Percentiles rank a stretch among this genome's conserved stretches.
Evolutionary conservation across 2,888 invertebrate genomes (phyloP).

Genomic region (Synergus gifuensis): DNA sequence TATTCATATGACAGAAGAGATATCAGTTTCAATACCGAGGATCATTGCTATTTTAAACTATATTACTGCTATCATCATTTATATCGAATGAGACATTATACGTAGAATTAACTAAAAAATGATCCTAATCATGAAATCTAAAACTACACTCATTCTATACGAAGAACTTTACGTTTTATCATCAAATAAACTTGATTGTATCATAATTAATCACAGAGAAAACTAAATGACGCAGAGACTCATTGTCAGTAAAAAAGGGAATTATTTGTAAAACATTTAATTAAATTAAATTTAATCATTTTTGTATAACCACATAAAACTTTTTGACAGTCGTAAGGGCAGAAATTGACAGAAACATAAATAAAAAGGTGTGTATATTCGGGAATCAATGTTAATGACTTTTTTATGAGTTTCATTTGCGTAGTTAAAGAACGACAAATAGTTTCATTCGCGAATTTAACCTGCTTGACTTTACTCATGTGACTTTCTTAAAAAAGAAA

Average conservation of each 20-base stretch:
- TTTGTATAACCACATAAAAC: neutral
- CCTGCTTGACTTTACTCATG: neutral
- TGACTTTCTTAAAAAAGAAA: neutral
- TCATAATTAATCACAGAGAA: neutral
- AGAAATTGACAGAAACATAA: neutral
- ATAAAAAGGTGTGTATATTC: neutral
- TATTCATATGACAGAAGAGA: neutral
- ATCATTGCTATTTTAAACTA: slow-evolving; percentile 5
- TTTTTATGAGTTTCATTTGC: neutral
- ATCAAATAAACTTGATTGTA: neutral
- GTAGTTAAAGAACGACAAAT: neutral
- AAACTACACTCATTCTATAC: neutral
- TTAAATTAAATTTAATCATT: neutral
- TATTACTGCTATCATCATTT: neutral
- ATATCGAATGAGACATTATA: neutral
- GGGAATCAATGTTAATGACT: neutral
- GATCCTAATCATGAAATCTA: neutral
- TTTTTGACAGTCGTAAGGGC: neutral
- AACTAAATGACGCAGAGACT: neutral
- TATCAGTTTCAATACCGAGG: neutral
- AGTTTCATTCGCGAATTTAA: slow-evolving; percentile 15
- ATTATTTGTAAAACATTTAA: too few relatives aligned
- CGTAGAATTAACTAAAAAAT: neutral
- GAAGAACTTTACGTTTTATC: neutral
- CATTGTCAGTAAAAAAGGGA: too few relatives aligned